Evolutionary conservation across 2,888 invertebrate genomes (phyloP).

Genomic region (Xestoiulus laeticollis): DNA sequence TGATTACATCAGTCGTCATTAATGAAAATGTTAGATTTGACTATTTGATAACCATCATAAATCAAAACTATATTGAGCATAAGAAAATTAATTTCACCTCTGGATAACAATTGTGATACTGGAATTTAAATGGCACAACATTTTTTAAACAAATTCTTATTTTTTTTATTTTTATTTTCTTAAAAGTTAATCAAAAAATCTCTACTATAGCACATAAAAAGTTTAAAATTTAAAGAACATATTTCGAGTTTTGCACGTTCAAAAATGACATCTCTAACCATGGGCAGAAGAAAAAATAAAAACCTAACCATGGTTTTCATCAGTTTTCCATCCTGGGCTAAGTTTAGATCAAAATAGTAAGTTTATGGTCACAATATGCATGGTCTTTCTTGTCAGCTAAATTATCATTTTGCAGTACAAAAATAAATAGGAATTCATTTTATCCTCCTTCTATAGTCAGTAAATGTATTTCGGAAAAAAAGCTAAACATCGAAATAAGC

Average conservation of each 20-base stretch:
- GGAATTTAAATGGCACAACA: no score
- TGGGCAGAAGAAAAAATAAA: no score
- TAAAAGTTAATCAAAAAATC: no score
- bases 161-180: no score
- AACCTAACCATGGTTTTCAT: not conserved
- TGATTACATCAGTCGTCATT: not conserved
- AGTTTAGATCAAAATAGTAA: not conserved
- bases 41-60: not conserved
- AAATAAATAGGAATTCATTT: constrained; percentile 3
- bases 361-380: not conserved
- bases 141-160: no score
- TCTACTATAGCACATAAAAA: no score
- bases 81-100: not conserved
- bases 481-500: not conserved
- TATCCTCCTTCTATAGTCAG: not conserved
- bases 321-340: not conserved
- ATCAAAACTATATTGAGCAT: not conserved
- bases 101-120: not conserved
- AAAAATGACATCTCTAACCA: no score
- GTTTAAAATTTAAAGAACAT: no score
- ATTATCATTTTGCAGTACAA: constrained; percentile 7
- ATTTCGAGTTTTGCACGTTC: no score
- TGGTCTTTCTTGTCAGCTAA: not conserved
- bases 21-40: not conserved
- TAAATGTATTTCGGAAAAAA: not conserved